Base-by-base conservation (phyloP, 2,888 invertebrate genomes). In the Molanna angustata region DNA sequence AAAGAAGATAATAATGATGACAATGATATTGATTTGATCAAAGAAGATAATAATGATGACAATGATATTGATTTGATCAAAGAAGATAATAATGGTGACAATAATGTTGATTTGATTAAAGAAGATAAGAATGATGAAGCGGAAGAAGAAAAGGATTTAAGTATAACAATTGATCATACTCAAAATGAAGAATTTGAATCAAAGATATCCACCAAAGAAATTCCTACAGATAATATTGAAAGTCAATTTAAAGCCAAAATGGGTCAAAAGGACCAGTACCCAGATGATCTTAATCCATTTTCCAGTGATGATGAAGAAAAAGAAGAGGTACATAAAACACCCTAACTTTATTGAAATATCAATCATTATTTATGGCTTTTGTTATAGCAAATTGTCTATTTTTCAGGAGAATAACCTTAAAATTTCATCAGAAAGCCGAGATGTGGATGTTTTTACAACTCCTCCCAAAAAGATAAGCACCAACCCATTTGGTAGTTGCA, bases 251-350 rank as follows among this genome's bases (percentile, higher is more conserved):
- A 27, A 27, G 11, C 11, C 6, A 27, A 6, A 27, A 27, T 7
- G 27, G 11, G 11, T 27, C 14, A 11, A 33, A n/a, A 6, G 33
- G 11, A 3, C 33, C 13, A 41, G 35, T 91, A 93, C 73, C 93
- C 93, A 0, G 83, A 83, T 59, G 82, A 88, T 65, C 74, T 92
- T 58, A 93, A 94, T 76, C 93, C 93, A 3, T 94, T 94, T 71
- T 86, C 85, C 61, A 88, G 88, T 50, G 80, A 79, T 19, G 80
- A 81, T 35, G 73, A 71, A 61, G 61, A 44, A n/a, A n/a, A n/a
- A n/a, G n/a, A n/a, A n/a, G n/a, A n/a, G n/a, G n/a, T n/a, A n/a
- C n/a, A n/a, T n/a, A n/a, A n/a, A n/a, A 27, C 11, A 11, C 27
- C 11, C 27, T 27, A 11, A 7, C 11, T 27, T 27, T 6, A 7